phyloP scores from a whole-genome alignment of 2,888 invertebrate genomes.

The Adelphocoris suturalis region DNA sequence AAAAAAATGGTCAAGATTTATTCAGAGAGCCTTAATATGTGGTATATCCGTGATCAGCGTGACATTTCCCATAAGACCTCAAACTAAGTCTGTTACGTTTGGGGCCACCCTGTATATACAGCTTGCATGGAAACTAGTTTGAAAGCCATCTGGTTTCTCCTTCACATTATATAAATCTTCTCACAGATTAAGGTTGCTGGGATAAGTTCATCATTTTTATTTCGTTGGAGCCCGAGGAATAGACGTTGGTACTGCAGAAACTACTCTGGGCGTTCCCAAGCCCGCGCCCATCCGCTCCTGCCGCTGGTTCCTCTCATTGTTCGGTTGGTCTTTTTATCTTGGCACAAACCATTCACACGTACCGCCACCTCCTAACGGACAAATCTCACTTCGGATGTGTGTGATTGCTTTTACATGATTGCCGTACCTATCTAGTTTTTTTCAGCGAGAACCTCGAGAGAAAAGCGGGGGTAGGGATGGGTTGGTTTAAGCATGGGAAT shows the following conservation, averaged over 20 bases:
- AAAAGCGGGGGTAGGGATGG: neutral
- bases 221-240: neutral
- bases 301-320: slow-evolving; percentile 36
- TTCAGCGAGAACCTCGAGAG: neutral
- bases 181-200: neutral
- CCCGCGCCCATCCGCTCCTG: slow-evolving; percentile 47
- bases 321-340: slow-evolving; percentile 44
- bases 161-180: no score
- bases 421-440: no score
- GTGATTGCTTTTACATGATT: slow-evolving; percentile 9
- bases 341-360: slow-evolving; percentile 38
- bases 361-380: slow-evolving; percentile 10
- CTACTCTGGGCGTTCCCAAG: slow-evolving; percentile 29
- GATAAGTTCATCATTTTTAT: neutral
- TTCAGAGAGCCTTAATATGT: no score
- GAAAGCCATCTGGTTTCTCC: no score
- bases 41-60: no score
- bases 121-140: no score
- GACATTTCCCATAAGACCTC: no score
- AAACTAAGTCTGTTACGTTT: no score
- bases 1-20: no score
- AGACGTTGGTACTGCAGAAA: slow-evolving; percentile 9
- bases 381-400: slow-evolving; percentile 8
- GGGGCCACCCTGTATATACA: no score
- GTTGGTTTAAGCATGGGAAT: no score